These are phyloP conservation scores for Nesoenas mayeri DNA, from an alignment of 2,113 vertebrate genomes.

Conservation along the genomic window DNA sequence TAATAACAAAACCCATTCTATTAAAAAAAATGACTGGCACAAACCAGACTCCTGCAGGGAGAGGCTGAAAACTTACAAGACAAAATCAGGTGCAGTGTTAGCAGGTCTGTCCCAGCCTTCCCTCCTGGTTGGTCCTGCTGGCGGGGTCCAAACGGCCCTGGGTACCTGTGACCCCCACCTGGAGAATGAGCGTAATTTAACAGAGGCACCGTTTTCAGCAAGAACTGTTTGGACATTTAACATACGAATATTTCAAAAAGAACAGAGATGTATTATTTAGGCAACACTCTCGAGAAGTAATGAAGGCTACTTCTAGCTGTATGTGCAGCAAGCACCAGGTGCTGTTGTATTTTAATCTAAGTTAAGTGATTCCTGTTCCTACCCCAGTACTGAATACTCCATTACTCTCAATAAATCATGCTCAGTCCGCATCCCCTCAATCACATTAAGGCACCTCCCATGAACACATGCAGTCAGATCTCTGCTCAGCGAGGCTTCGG, in stretches of 20 bases:
- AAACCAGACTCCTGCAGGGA: background rate
- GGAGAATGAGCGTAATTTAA: background rate
- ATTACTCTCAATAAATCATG: constrained; percentile 25
- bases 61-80: background rate
- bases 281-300: background rate
- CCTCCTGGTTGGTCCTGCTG: background rate
- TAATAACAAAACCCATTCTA: too few relatives aligned
- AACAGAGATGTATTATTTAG: background rate
- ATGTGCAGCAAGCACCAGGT: background rate
- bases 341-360: constrained; percentile 45
- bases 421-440: background rate
- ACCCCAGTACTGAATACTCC: background rate
- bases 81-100: background rate
- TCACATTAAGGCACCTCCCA: background rate
- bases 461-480: background rate
- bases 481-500: background rate
- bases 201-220: background rate
- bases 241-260: background rate
- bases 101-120: background rate
- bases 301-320: background rate
- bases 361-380: background rate
- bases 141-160: background rate
- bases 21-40: background rate
- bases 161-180: background rate
- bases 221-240: background rate